Evolutionary conservation across 2,888 invertebrate genomes (phyloP).

Genomic region (Polia nebulosa): DNA sequence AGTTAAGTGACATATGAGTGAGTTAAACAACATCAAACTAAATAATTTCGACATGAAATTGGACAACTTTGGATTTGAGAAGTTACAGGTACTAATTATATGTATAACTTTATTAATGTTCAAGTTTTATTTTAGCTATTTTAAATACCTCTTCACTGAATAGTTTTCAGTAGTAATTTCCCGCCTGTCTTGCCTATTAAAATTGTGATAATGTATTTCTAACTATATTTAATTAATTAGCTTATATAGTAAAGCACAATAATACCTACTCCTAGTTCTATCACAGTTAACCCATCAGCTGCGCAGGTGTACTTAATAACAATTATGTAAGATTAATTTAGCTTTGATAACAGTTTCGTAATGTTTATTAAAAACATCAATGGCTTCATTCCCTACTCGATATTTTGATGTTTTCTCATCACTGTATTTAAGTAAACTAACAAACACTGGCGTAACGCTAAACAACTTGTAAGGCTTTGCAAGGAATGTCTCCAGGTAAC

Average conservation of each 20-base stretch:
- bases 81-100: slow-evolving; percentile 80
- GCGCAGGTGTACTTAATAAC: not conserved
- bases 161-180: not conserved
- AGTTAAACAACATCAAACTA: slow-evolving; percentile 55
- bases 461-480: not conserved
- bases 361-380: slow-evolving; percentile 1
- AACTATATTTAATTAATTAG: not conserved
- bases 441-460: not conserved
- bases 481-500: not conserved
- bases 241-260: not conserved
- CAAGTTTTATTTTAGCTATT: slow-evolving; percentile 73
- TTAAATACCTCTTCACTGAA: not conserved
- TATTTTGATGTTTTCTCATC: not conserved
- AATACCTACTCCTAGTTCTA: not conserved
- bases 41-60: slow-evolving; percentile 82
- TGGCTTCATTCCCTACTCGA: slow-evolving; percentile 6
- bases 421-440: not conserved
- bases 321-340: not conserved
- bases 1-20: slow-evolving; percentile 63
- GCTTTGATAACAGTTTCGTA: not conserved
- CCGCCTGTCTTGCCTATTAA: not conserved
- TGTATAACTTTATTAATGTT: slow-evolving; percentile 87
- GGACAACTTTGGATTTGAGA: slow-evolving; percentile 89
- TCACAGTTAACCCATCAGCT: not conserved
- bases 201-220: not conserved